Percentiles rank a stretch among this genome's conserved stretches.
Conservation (phyloP, 2,113 vertebrate species). For the Sapajus apella region DNA sequence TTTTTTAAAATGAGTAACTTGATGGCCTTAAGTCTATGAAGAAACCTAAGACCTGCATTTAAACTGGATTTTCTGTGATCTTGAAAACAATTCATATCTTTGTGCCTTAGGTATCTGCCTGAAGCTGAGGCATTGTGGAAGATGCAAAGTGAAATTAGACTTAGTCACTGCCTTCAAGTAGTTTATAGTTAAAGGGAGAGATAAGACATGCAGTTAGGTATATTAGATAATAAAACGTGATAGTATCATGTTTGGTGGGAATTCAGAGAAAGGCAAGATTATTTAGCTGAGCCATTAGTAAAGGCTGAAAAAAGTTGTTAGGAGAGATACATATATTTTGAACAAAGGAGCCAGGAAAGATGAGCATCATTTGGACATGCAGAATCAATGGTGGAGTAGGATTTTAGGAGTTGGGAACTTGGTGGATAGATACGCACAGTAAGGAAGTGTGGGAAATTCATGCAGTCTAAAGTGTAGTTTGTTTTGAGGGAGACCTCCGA, state of each 20-base stretch:
- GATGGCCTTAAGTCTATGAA: not conserved
- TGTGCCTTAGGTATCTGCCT: not conserved
- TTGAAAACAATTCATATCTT: not conserved
- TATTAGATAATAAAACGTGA: not conserved
- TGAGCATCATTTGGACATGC: fast-evolving
- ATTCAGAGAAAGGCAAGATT: not conserved
- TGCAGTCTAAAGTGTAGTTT: not conserved
- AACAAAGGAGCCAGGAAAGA: not conserved
- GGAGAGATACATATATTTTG: not conserved
- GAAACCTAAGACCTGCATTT: not conserved
- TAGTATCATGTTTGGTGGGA: not conserved
- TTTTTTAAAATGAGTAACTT: not conserved
- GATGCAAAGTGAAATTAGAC: not conserved
- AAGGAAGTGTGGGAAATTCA: not conserved
- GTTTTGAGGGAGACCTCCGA: not conserved
- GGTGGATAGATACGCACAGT: too few relatives aligned
- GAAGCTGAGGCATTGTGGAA: not conserved
- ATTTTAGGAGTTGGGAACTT: not conserved
- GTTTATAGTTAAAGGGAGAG: not conserved
- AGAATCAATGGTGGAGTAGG: too few relatives aligned
- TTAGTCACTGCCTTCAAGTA: not conserved
- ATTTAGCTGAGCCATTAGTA: not conserved
- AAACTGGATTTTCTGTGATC: not conserved
- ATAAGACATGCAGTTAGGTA: not conserved
- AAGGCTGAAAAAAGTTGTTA: not conserved